A percentile compares a stretch with the other conserved stretches of the same genome.
These are phyloP conservation scores for Paracanthobrama guichenoti DNA, from an alignment of 2,113 vertebrate genomes.

Conservation along the genomic window DNA sequence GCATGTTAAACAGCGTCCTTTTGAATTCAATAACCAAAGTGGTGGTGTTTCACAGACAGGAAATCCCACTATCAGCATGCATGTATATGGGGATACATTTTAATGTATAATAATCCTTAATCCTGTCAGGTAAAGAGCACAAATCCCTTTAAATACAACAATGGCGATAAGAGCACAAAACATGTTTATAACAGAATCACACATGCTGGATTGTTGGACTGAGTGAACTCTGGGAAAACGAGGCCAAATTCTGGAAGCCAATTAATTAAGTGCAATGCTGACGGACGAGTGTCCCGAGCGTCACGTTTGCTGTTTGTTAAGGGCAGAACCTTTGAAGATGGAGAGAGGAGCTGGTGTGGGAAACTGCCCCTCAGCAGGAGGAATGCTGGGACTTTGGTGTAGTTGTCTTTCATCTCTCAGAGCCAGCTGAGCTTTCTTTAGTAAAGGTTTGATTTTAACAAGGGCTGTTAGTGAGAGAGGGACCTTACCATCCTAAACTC, in stretches of 20 bases:
- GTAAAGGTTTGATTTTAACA: slow-evolving; percentile 52
- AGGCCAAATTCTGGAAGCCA: background rate
- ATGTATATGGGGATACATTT: slow-evolving; percentile 46
- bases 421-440: slow-evolving; percentile 38
- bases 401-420: slow-evolving; percentile 34
- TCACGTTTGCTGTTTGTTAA: slow-evolving; percentile 14
- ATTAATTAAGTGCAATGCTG: background rate
- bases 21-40: slow-evolving; percentile 30
- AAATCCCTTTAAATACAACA: slow-evolving; percentile 53
- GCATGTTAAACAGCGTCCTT: background rate
- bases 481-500: background rate
- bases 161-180: slow-evolving; percentile 47
- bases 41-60: slow-evolving; percentile 12
- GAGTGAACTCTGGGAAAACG: background rate
- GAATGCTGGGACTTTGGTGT: slow-evolving; percentile 44
- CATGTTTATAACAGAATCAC: slow-evolving; percentile 42
- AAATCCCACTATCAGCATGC: slow-evolving; percentile 28
- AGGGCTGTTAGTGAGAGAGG: slow-evolving; percentile 11
- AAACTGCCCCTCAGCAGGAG: slow-evolving; percentile 29
- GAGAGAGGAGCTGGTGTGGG: background rate
- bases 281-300: background rate
- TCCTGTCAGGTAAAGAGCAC: slow-evolving; percentile 47
- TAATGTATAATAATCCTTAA: slow-evolving; percentile 51
- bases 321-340: slow-evolving; percentile 7
- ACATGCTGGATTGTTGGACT: background rate